Evolutionary conservation across 1,140 invertebrate species (phyloP), one percentile per base, ranked within the genome.

Genomic region (Drosophila santomea): DNA sequence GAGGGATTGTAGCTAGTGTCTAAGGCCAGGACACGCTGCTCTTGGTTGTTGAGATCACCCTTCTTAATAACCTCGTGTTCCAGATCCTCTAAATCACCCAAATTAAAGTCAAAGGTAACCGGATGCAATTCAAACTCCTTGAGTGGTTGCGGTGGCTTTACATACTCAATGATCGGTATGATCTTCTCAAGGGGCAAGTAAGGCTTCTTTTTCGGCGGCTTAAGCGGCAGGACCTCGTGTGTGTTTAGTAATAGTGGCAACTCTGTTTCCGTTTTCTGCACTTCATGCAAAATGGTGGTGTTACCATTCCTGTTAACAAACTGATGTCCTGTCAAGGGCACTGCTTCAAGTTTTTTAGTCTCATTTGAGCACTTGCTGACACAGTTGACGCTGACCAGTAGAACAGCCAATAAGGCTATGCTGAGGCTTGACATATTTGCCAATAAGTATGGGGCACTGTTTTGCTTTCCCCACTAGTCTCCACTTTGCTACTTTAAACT

Each of bases 71-170:
- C 61, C 67, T 90, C 86, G 17, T 89, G 84, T 57, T 91, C 82
- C 17, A 92, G 56, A 68, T 92, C 91, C 64, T 92, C 91, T 1
- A 92, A 67, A 52, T 92, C 91, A 3, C 90, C 90, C 43, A 92
- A 54, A 63, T 92, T 92, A 7, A 92, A 92, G 52, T 92, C 91
- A 20, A 92, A 92, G 12, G 91, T 91, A 0, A 92, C 91, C 5
- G 91, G 85, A 64, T 92, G 91, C 51, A 91, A 63, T 32, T 92
- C 91, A 28, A 78, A 88, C 1, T 86, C 88, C 55, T 92, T 92
- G 2, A 92, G 78, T 0, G 72, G 67, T 28, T 73, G 80, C n/a
- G 77, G 75, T 39, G 80, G 75, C 45, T 91, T 91, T 0, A 90
- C 64, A 62, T 91, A 90, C 17, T 91, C 84, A 6, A 83, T 68